Evolutionary conservation across 2,113 vertebrate genomes (phyloP), one percentile per base, ranked within the genome.

Genomic region (Pedionomus torquatus): DNA sequence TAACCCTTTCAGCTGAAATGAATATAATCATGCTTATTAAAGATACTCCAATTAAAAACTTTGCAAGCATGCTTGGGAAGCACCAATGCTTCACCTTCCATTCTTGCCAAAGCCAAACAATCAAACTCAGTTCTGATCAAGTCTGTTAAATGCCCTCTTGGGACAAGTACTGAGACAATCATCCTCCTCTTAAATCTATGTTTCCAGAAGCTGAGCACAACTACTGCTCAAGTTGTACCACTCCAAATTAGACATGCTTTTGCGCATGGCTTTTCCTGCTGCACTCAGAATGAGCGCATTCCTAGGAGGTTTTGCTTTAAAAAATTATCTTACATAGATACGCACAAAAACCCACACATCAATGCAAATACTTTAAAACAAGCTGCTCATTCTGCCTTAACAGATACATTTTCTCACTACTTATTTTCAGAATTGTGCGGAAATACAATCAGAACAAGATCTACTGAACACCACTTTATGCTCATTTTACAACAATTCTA

Each of bases 1-100:
- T 83, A 72, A 85, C 39, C 63, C 71, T 57, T 81, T 44, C 79
- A 83, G 90, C 48, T 64, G 51, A 93, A 94, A 85, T 39, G 54
- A 81, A 93, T 43, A 68, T 33, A 89, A 89, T 83, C 61, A 43
- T 9, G 25, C 35, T 88, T 60, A 87, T 75, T 90, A 87, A 79
- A 83, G 79, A 83, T 60, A 43, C 63, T 58, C 44, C 7, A 2
- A 84, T 58, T 94, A 89, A 64, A 95, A 70, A 31, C 57, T 41
- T 23, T 1, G 8, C 65, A 28, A 75, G 57, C 61, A 79, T 25
- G 70, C 58, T 35, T 70, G 87, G 44, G 71, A 93, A 92, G 82
- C 2, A 1, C 12, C 57, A 93, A 79, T 3, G 33, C 57, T 61
- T 61, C 77, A 82, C 70, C 49, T 61, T 72, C 30, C 48, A 3